Evolutionary conservation across 2,113 vertebrate genomes (phyloP), one percentile per base, ranked within the genome.

Genomic region (Ivindomyrus marchei): DNA sequence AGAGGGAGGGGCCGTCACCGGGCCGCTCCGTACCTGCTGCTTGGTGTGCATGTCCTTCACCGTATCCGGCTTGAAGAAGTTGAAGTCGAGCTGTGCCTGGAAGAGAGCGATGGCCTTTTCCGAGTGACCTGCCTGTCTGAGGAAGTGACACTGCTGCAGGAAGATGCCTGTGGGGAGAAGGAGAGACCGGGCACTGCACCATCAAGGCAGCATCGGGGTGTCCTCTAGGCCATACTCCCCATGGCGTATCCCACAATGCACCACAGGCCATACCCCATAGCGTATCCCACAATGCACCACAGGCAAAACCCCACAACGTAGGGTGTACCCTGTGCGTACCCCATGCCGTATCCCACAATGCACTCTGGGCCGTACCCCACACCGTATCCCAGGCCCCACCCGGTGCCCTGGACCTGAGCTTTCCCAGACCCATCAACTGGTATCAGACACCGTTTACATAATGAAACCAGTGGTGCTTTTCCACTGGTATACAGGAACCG

Each of bases 21-120:
- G 31, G 70, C 70, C 31, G 2, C 70, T 66, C 31, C 17, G 4
- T 85, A 85, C 83, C 83, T 85, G 83, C 83, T 85, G 86, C 50
- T 52, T 97, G 87, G 98, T 99, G 74, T 96, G 93, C 87, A 99
- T 92, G 24, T 96, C 87, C 92, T 92, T 96, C 7, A 99, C 96
- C 0, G 94, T 98, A 93, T 98, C 97, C 0, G 98, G 98, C 91
- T 98, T 98, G 93, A 97, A 98, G 95, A 99, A 99, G 27, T 97
- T 99, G 92, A 99, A 99, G 93, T 99, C 98, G 0, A 98, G 92
- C 95, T 98, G 95, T 90, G 98, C 98, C 94, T 99, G 98, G 94
- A 99, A 98, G 92, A 99, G 93, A 88, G 97, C 96, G 88, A 98
- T 84, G 0, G 97, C 97, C 93, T 98, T 99, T 93, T 99, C 98